Evolutionary conservation across 2,888 invertebrate species (phyloP).

Genomic region (Mantis religiosa): DNA sequence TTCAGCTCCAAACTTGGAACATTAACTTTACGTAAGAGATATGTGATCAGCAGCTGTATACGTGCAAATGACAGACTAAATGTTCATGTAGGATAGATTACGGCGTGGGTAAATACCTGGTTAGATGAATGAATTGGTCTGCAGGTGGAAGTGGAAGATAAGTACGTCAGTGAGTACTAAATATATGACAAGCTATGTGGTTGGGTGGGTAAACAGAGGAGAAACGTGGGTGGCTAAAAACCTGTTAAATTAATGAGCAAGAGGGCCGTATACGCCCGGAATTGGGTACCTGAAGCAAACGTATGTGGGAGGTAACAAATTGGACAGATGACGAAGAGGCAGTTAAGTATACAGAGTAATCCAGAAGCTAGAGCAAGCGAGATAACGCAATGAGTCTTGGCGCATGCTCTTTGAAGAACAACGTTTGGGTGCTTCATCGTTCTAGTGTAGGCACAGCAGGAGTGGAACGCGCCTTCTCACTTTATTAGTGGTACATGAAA

Average conservation of each 20-base stretch:
- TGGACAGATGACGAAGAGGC: background rate
- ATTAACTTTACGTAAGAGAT: background rate
- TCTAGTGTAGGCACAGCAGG: no score
- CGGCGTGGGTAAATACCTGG: no score
- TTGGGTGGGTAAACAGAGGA: background rate
- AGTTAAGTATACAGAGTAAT: background rate
- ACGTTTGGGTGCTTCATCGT: no score
- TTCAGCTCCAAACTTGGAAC: background rate
- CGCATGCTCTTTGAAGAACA: no score
- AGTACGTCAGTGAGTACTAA: background rate
- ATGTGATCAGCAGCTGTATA: background rate
- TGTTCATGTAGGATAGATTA: background rate
- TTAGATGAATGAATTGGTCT: background rate
- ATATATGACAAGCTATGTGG: background rate
- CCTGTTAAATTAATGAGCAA: background rate
- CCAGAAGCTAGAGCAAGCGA: background rate
- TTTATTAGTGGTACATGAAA: no score
- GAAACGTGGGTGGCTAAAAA: background rate
- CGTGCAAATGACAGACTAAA: background rate
- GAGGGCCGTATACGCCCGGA: background rate
- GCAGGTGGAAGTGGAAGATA: background rate
- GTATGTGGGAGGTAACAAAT: background rate
- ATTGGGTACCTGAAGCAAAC: background rate
- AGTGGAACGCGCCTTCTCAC: no score
- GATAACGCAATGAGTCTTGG: no score